phyloP scores from a whole-genome alignment of 2,113 vertebrate species.

The Eolophus roseicapilla region DNA sequence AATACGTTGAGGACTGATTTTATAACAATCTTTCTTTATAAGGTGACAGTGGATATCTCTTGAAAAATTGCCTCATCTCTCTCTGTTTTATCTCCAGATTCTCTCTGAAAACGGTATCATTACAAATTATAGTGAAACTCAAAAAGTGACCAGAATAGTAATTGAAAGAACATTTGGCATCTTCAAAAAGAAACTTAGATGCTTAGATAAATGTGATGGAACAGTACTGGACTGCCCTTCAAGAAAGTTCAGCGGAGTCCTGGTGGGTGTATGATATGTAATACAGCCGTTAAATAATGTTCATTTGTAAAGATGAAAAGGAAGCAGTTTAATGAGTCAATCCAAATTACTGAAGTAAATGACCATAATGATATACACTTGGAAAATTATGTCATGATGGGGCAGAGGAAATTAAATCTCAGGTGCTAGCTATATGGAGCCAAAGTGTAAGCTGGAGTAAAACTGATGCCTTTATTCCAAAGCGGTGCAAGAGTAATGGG shows the following conservation, averaged over 20 bases:
- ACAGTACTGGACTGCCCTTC: not conserved
- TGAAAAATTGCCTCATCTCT: constrained; percentile 68
- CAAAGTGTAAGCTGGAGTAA: not conserved
- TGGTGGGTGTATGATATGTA: not conserved
- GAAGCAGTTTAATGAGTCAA: not conserved
- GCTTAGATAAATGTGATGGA: not conserved
- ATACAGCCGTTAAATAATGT: not conserved
- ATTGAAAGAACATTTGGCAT: constrained; percentile 40
- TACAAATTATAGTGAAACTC: constrained; percentile 68
- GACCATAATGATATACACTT: not conserved
- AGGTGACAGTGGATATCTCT: constrained; percentile 30
- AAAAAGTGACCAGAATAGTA: constrained; percentile 61
- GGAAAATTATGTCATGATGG: not conserved
- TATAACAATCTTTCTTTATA: not conserved
- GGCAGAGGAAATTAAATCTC: not conserved
- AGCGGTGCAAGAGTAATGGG: not conserved
- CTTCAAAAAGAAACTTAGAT: constrained; percentile 14
- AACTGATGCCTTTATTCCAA: not conserved
- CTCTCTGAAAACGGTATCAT: constrained; percentile 60
- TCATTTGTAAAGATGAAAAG: not conserved
- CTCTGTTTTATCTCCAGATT: constrained; percentile 50
- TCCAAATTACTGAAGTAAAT: constrained; percentile 28
- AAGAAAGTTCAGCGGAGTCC: not conserved
- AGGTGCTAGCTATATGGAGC: not conserved
- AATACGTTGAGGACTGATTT: not conserved